Base-by-base conservation (phyloP, 2,888 invertebrate genomes). In the Anoncus sp. region DNA sequence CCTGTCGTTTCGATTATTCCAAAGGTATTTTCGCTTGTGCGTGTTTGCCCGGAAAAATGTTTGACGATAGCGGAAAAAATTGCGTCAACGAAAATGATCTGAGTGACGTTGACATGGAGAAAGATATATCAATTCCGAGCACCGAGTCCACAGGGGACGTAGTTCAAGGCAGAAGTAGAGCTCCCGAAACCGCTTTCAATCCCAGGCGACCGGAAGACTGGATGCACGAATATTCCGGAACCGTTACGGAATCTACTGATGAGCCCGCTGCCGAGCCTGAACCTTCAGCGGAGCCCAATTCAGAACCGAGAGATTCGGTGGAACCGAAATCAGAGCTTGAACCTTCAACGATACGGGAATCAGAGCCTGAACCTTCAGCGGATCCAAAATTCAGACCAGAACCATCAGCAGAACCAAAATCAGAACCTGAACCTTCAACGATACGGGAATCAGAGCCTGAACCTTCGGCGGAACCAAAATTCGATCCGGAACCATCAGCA, bases 1-100 rank as follows among this genome's bases (percentile, higher is more conserved):
- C 91, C 12, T 97, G 96, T 88, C 91, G 92, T 66, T 96, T 95
- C 85, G 94, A 96, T 88, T 94, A 94, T 85, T 86, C 87, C 1
- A 90, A 91, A 24, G 92, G 95, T 71, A 93, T 94, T 60, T 96
- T 96, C 86, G 90, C 90, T 35, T 97, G 96, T 87, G 92, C 90
- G 3, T 96, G 96, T 87, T 94, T 94, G 10, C 89, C 91, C 45
- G 93, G 93, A 35, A 86, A 94, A 92, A 84, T 92, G 63, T 87
- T 96, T 88, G 91, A 91, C 87, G 82, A 80, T 14, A 91, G 91
- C 83, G 91, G 89, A 16, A 93, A 92, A 86, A 91, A 85, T 31
- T 94, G 94, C 77, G 81, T 90, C 45, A 84, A 87, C 27, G 82
- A 85, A 4, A 83, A 83, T 69, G 87, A 89, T 62, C 75, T 87